Evolutionary conservation across 1,140 invertebrate species (phyloP).

Genomic region (Laupala kohalensis): DNA sequence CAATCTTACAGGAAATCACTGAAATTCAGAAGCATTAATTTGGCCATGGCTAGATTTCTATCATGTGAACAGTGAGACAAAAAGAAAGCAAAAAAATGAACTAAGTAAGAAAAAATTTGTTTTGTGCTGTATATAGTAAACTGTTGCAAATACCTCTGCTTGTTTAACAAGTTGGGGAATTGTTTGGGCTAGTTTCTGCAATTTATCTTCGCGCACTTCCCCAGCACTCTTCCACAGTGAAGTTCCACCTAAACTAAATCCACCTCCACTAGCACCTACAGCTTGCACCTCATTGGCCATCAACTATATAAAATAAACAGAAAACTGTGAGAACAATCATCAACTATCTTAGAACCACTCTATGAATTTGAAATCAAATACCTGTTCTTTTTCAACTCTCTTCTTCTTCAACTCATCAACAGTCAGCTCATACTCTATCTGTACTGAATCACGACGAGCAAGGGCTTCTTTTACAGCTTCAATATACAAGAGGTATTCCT

Average conservation of each 20-base stretch:
- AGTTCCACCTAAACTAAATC: constrained; percentile 20
- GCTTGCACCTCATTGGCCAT: constrained; percentile 15
- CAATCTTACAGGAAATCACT: no score
- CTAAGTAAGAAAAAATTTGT: no score
- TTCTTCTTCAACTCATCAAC: constrained; percentile 49
- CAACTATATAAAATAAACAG: constrained; percentile 17
- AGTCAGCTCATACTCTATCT: constrained; percentile 51
- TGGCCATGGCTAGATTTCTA: no score
- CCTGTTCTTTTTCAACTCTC: constrained; percentile 49
- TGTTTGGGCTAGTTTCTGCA: constrained; percentile 35
- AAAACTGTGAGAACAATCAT: no score
- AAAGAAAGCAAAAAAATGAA: no score
- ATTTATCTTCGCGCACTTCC: constrained; percentile 35
- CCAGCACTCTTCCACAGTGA: constrained; percentile 41
- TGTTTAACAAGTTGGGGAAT: constrained; percentile 41
- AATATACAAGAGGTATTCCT: constrained; percentile 55
- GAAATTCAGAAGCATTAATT: no score
- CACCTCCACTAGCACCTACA: background rate
- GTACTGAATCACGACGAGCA: constrained; percentile 48
- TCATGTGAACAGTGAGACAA: no score
- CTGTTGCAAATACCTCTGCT: constrained; percentile 38
- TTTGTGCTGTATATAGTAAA: no score
- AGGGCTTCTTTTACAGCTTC: constrained; percentile 56
- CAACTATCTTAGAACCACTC: no score
- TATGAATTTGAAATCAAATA: constrained; percentile 24